phyloP scores from a whole-genome alignment of 1,140 invertebrate species.

The Drosophila tani region DNA sequence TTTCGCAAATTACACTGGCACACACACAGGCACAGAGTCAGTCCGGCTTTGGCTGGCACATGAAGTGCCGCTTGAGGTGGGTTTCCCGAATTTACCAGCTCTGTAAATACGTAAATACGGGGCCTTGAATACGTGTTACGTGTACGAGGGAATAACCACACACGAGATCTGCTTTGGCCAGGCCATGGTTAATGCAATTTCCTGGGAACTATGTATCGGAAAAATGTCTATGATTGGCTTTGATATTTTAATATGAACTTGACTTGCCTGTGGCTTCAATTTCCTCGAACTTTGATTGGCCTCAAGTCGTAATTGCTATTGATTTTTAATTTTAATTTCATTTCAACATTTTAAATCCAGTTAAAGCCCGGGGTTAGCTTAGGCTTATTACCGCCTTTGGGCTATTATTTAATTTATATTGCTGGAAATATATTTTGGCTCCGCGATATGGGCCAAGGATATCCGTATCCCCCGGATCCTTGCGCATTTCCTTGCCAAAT shows the following conservation, averaged over 20 bases:
- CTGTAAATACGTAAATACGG: too few relatives aligned
- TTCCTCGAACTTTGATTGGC: neutral
- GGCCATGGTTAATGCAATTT: neutral
- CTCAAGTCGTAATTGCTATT: neutral
- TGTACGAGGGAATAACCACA: too few relatives aligned
- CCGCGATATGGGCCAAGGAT: conserved; percentile 23
- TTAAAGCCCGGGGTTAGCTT: neutral
- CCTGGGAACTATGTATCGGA: neutral
- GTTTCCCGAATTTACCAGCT: too few relatives aligned
- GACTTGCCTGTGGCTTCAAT: conserved; percentile 5
- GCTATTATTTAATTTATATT: conserved; percentile 34
- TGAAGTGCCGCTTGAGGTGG: conserved; percentile 8
- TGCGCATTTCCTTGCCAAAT: conserved; percentile 48
- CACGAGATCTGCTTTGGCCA: too few relatives aligned
- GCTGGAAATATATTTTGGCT: conserved; percentile 22
- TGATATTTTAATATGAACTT: neutral
- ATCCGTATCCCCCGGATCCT: conserved; percentile 1
- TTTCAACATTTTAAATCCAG: neutral
- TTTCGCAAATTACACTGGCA: conserved; percentile 29
- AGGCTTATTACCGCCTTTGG: neutral
- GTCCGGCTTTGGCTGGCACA: neutral
- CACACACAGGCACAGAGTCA: neutral
- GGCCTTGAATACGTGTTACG: too few relatives aligned
- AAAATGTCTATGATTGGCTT: neutral
- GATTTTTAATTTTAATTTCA: neutral